A percentile compares a stretch with the other conserved stretches of the same genome.
phyloP scores from a whole-genome alignment of 2,113 vertebrate species.

The Myanophis thanlyinensis region DNA sequence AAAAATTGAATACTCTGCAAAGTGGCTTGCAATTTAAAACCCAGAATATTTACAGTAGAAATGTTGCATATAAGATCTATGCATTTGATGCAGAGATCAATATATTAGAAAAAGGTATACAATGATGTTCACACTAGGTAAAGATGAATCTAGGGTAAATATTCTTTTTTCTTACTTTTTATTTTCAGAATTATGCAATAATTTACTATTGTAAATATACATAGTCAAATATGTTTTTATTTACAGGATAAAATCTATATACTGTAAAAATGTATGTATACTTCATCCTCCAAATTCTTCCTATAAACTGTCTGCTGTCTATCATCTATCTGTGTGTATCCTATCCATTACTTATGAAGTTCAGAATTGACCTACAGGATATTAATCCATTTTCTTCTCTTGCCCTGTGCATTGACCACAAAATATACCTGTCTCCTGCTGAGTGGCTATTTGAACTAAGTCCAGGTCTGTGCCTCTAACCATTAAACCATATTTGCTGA shows the following conservation, averaged over 20 bases:
- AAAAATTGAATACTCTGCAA: neutral
- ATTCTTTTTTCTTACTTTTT: neutral
- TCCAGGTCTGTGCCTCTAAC: neutral
- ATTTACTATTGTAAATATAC: neutral
- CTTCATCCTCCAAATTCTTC: neutral
- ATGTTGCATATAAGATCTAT: neutral
- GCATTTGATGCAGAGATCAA: neutral
- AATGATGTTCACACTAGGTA: neutral
- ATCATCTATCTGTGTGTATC: neutral
- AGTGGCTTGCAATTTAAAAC: neutral
- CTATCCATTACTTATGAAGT: neutral
- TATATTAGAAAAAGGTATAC: neutral
- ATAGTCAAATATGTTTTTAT: neutral
- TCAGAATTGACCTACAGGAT: neutral
- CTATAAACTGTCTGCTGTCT: neutral
- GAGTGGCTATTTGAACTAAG: neutral
- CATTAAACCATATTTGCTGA: neutral
- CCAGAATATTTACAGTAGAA: neutral
- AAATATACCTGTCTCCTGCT: neutral
- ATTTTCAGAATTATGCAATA: neutral
- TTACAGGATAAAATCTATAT: neutral
- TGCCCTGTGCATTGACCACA: neutral
- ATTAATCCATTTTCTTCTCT: neutral
- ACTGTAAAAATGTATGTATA: neutral
- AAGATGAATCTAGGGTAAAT: neutral